A percentile compares a stretch with the other conserved stretches of the same genome.
These are phyloP conservation scores for Drosophila nasuta DNA, from an alignment of 1,140 invertebrate genomes.

Conservation along the genomic window DNA sequence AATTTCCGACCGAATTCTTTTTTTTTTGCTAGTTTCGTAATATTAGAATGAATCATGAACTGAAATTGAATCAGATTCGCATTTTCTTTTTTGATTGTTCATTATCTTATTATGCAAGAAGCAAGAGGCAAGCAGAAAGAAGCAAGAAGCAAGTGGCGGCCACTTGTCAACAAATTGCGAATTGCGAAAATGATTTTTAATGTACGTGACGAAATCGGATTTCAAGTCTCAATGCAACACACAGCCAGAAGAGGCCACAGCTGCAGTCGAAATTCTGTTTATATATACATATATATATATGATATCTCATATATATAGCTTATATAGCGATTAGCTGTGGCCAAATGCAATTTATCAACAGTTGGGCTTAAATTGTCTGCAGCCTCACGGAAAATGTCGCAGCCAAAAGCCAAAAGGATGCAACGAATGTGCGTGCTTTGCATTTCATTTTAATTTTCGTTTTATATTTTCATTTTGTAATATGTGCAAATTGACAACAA, in stretches of 20 bases:
- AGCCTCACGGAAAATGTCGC: constrained; percentile 72
- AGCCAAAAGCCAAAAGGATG: constrained; percentile 34
- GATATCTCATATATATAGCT: constrained; percentile 17
- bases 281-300: neutral
- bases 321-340: constrained; percentile 52
- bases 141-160: constrained; percentile 57
- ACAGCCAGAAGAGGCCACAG: constrained; percentile 32
- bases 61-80: constrained; percentile 19
- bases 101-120: constrained; percentile 57
- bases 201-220: constrained; percentile 80
- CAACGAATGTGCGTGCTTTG: constrained; percentile 10
- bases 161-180: constrained; percentile 56
- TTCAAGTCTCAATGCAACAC: constrained; percentile 72
- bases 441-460: neutral
- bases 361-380: constrained; percentile 81
- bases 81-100: constrained; percentile 3
- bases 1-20: constrained; percentile 1
- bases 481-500: constrained; percentile 75
- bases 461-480: constrained; percentile 59
- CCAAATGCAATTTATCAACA: constrained; percentile 82
- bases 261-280: neutral
- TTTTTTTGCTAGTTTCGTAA: neutral
- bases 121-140: neutral
- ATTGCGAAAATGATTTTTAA: constrained; percentile 69
- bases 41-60: constrained; percentile 14